Conservation (phyloP, 1,140 invertebrate species). For the Eriocheir sinensis region DNA sequence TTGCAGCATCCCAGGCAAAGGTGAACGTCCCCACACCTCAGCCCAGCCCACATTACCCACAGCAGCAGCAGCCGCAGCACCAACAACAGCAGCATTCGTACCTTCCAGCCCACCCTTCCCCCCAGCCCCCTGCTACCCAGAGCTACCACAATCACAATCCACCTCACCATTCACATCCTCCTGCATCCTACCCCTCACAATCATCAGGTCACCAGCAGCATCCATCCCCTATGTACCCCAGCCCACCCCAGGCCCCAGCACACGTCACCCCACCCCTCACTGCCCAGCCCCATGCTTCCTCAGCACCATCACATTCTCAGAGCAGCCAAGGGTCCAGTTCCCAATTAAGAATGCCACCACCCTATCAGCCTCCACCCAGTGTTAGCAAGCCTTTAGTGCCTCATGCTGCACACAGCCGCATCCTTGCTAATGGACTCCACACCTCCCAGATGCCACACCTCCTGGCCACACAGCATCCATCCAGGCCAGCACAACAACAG, state of each 20-base stretch:
- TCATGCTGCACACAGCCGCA: constrained; percentile 50
- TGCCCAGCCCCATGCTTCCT: constrained; percentile 32
- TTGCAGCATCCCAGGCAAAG: constrained; percentile 38
- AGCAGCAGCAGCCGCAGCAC: not conserved
- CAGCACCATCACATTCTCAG: constrained; percentile 39
- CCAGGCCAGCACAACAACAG: constrained; percentile 62
- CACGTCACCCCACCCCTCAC: not conserved
- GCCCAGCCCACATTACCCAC: constrained; percentile 65
- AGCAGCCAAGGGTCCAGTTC: constrained; percentile 15
- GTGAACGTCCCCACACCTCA: constrained; percentile 61
- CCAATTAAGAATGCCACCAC: constrained; percentile 75
- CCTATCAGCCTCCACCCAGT: constrained; percentile 78
- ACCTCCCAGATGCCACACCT: constrained; percentile 70
- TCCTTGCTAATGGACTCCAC: constrained; percentile 69
- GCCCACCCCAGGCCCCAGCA: constrained; percentile 25
- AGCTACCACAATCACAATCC: constrained; percentile 42
- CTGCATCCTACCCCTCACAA: constrained; percentile 47
- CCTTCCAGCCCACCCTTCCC: not conserved
- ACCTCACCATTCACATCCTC: constrained; percentile 56
- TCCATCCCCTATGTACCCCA: constrained; percentile 34
- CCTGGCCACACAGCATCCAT: constrained; percentile 53
- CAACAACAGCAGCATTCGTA: constrained; percentile 41
- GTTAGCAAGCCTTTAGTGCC: constrained; percentile 55
- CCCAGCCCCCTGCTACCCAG: constrained; percentile 52
- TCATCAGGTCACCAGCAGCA: constrained; percentile 50